Conservation (phyloP, 2,888 invertebrate species). For the Archips xylosteana region DNA sequence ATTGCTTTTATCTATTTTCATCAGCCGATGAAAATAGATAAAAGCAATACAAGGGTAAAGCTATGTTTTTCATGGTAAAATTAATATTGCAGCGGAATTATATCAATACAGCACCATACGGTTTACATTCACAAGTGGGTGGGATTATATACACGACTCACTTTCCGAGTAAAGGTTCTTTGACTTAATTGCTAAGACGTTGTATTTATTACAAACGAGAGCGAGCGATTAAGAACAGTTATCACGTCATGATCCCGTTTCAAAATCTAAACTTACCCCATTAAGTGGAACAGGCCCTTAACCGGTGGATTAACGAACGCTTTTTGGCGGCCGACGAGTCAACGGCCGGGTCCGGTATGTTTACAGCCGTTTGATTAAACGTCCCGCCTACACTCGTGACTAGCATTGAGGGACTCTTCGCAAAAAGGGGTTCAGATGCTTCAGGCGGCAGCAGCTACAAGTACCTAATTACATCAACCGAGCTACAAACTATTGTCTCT, state of each 20-base stretch:
- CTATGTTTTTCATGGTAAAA: not conserved
- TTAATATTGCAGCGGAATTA: not conserved
- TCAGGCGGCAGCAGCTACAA: not conserved
- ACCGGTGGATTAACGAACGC: conserved; percentile 32
- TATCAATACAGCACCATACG: not conserved
- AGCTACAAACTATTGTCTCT: conserved; percentile 21
- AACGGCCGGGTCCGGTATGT: conserved; percentile 29
- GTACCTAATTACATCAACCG: conserved; percentile 22
- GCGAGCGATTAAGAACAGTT: conserved; percentile 21
- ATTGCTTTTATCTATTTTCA: conserved; percentile 17
- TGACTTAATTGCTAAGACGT: conserved; percentile 18
- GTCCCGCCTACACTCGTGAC: conserved; percentile 24
- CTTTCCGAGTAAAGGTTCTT: conserved; percentile 7
- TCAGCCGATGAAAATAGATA: conserved; percentile 9
- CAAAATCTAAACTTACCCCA: conserved; percentile 21
- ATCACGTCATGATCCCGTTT: conserved; percentile 30
- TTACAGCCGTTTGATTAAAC: conserved; percentile 34
- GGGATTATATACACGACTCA: conserved; percentile 1
- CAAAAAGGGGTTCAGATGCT: conserved; percentile 25
- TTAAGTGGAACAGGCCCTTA: conserved; percentile 35
- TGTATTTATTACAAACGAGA: conserved; percentile 14
- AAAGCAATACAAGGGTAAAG: conserved; percentile 8
- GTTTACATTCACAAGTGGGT: conserved; percentile 1
- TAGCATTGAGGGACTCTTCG: conserved; percentile 20
- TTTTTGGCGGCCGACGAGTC: conserved; percentile 24